A percentile compares a stretch with the other conserved stretches of the same genome.
Evolutionary conservation across 2,113 vertebrate genomes (phyloP).

Genomic region (Dipodomys spectabilis): DNA sequence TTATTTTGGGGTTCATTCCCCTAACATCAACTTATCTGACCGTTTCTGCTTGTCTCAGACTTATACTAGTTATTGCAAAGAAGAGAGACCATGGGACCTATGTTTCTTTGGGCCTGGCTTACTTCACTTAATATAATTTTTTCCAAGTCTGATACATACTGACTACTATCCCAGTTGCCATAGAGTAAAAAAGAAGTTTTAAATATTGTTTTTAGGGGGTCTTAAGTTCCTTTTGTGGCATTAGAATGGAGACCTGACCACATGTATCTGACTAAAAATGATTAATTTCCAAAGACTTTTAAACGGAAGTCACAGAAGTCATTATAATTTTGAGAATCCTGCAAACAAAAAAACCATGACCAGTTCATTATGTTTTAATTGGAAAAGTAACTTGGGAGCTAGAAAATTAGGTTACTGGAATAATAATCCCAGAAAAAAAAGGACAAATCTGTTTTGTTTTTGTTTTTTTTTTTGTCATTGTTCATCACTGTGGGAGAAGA

Average conservation of each 20-base stretch:
- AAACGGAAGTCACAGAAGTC: not conserved
- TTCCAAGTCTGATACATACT: not conserved
- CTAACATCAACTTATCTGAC: not conserved
- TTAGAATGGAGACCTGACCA: not conserved
- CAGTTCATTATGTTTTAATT: not conserved
- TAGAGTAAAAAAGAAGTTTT: slow-evolving; percentile 1
- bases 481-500: not conserved
- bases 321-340: not conserved
- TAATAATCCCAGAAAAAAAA: slow-evolving; percentile 45
- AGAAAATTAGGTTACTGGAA: not conserved
- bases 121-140: too few relatives aligned
- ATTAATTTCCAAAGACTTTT: slow-evolving; percentile 16
- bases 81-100: too few relatives aligned
- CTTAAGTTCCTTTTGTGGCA: not conserved
- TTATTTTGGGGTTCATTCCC: not conserved
- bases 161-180: not conserved
- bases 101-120: too few relatives aligned
- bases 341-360: not conserved
- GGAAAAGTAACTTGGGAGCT: not conserved
- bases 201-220: not conserved
- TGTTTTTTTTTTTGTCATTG: not conserved
- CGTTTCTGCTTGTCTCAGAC: too few relatives aligned
- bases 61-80: too few relatives aligned
- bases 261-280: not conserved
- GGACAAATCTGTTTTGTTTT: not conserved